Conservation (phyloP, 1,140 invertebrate genomes). For the Listronotus oregonensis region DNA sequence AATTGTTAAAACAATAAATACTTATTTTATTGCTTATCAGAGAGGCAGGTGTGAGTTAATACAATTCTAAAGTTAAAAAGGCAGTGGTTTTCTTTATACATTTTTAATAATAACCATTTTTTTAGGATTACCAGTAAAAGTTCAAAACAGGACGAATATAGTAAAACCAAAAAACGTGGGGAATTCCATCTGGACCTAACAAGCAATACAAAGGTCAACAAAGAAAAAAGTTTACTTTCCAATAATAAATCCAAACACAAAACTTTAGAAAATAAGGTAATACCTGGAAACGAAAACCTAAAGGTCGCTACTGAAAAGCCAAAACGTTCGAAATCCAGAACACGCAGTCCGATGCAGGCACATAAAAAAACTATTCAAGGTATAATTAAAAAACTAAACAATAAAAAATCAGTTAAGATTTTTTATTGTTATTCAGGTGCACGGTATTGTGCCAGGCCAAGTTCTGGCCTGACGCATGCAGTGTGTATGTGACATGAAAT, state of each 20-base stretch:
- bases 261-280: conserved; percentile 58
- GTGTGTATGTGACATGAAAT: too few relatives aligned
- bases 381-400: too few relatives aligned
- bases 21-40: too few relatives aligned
- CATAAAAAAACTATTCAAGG: conserved; percentile 48
- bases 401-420: too few relatives aligned
- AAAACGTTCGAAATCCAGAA: conserved; percentile 61
- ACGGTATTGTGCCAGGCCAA: too few relatives aligned
- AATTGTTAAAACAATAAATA: too few relatives aligned
- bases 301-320: conserved; percentile 45
- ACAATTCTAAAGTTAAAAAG: too few relatives aligned
- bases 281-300: conserved; percentile 54
- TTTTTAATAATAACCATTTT: too few relatives aligned
- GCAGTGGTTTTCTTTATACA: too few relatives aligned
- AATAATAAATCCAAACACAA: conserved; percentile 48
- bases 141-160: conserved; percentile 57
- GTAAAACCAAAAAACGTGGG: conserved; percentile 63
- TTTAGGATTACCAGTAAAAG: conserved; percentile 45
- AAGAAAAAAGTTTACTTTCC: conserved; percentile 52
- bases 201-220: conserved; percentile 47
- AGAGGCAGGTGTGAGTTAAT: too few relatives aligned
- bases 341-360: conserved; percentile 62
- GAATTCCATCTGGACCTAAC: conserved; percentile 73
- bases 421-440: too few relatives aligned
- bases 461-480: too few relatives aligned